Conservation (phyloP, 2,888 invertebrate genomes). For the Conomelus anceps region DNA sequence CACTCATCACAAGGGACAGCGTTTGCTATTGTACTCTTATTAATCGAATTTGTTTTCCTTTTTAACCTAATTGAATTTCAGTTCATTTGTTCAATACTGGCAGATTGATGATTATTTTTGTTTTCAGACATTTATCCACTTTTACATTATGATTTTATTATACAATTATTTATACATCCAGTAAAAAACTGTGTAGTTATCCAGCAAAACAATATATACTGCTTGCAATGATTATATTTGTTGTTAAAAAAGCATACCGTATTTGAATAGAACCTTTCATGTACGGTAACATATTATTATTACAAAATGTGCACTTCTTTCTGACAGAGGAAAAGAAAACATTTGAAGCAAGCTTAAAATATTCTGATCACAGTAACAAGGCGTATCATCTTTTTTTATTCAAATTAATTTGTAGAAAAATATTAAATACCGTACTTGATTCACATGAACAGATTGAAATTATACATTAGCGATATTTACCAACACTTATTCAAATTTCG, state of each 20-base stretch:
- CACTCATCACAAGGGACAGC: slow-evolving; percentile 10
- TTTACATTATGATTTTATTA: not conserved
- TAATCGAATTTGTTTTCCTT: not conserved
- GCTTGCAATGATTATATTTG: not conserved
- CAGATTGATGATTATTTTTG: not conserved
- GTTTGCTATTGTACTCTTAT: not conserved
- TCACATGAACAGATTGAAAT: not conserved
- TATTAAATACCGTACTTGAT: not conserved
- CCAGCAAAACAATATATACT: not conserved
- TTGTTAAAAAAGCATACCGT: not conserved
- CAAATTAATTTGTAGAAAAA: not conserved
- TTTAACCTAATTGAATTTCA: not conserved
- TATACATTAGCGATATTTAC: not conserved
- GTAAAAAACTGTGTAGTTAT: not conserved
- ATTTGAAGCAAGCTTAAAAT: slow-evolving; percentile 10
- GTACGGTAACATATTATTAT: not conserved
- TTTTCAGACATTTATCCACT: not conserved
- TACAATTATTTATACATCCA: not conserved
- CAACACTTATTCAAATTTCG: not conserved
- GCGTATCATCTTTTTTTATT: not conserved
- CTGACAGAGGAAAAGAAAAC: not conserved
- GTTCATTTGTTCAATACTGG: not conserved
- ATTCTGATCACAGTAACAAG: slow-evolving; percentile 13
- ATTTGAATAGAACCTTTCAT: not conserved
- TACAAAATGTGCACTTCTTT: slow-evolving; percentile 4